Evolutionary conservation across 1,140 invertebrate genomes (phyloP).

Genomic region (Meloidogyne floridensis): DNA sequence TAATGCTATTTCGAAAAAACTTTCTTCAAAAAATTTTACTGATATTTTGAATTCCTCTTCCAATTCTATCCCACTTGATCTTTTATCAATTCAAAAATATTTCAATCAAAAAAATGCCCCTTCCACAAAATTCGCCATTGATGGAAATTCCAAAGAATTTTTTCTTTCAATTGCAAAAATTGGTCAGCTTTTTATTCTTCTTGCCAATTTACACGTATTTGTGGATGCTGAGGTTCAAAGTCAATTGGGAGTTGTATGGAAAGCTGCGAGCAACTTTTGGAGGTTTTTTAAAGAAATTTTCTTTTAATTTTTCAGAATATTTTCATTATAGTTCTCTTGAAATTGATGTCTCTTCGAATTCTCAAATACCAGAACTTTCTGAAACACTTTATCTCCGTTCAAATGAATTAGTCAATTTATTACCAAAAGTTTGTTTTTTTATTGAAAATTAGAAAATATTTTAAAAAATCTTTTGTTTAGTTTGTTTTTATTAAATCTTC

Average conservation of each 20-base stretch:
- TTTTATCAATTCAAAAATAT: conserved; percentile 1
- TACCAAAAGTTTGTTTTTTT: background rate
- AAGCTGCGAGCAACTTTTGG: background rate
- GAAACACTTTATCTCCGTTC: background rate
- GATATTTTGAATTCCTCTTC: background rate
- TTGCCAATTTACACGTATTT: conserved; percentile 13
- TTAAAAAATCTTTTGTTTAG: background rate
- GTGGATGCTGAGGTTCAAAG: conserved; percentile 21
- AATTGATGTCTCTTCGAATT: background rate
- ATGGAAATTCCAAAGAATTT: conserved; percentile 9
- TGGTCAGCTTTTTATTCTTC: conserved; percentile 20
- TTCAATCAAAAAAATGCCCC: background rate
- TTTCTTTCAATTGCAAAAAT: conserved; percentile 7
- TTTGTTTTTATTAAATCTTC: background rate
- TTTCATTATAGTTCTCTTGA: background rate
- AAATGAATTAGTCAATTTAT: background rate
- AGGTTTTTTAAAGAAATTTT: background rate
- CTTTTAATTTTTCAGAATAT: background rate
- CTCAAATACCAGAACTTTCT: background rate
- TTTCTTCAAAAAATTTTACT: background rate
- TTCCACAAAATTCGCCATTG: background rate
- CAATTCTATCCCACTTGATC: background rate
- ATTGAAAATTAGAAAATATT: background rate
- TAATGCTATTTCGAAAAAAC: background rate
- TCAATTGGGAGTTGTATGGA: conserved; percentile 23